A percentile compares a stretch with the other conserved stretches of the same genome.
phyloP scores from a whole-genome alignment of 2,113 vertebrate genomes.

The Lamprologus ornatipinnis region DNA sequence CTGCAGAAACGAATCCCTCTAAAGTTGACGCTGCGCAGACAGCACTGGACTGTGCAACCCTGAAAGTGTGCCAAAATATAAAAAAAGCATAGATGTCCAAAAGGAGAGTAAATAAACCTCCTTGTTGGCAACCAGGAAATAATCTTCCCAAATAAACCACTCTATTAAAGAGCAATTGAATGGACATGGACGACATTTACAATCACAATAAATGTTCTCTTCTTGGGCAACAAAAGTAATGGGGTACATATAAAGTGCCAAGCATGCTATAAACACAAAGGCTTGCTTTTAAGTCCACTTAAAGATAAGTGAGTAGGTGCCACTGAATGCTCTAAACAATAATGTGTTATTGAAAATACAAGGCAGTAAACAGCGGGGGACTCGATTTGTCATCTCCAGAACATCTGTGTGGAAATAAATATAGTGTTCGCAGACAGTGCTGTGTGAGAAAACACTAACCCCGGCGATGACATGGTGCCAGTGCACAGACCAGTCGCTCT shows the following conservation, averaged over 20 bases:
- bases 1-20: neutral
- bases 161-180: neutral
- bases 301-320: conserved; percentile 8
- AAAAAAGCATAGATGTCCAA: neutral
- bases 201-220: neutral
- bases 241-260: neutral
- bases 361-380: neutral
- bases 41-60: neutral
- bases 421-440: neutral
- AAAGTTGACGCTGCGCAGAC: neutral
- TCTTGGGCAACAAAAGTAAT: neutral
- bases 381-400: neutral
- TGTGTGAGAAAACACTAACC: neutral
- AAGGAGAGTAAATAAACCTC: neutral
- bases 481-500: neutral
- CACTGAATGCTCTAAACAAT: neutral
- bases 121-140: neutral
- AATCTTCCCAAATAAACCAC: neutral
- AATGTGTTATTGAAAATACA: neutral
- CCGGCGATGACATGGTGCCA: neutral
- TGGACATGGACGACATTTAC: neutral
- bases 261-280: neutral
- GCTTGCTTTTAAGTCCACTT: neutral
- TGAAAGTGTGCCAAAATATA: neutral
- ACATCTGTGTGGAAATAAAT: neutral